These are phyloP conservation scores for Chelonia mydas DNA, from an alignment of 2,797 vertebrate genomes.

Conservation along the genomic window DNA sequence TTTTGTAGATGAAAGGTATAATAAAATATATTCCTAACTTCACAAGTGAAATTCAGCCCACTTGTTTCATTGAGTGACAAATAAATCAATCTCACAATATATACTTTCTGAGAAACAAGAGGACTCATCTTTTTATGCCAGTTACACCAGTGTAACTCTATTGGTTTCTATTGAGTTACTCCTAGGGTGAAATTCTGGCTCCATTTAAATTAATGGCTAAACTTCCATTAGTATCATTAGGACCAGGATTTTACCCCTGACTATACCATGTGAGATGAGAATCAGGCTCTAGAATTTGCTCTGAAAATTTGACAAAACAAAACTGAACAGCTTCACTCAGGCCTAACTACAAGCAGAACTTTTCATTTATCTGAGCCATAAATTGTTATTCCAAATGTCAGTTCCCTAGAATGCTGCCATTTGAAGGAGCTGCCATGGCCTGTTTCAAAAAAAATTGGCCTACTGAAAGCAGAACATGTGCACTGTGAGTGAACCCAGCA, in stretches of 20 bases:
- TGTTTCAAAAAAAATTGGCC: not conserved
- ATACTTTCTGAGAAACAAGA: not conserved
- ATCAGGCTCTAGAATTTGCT: not conserved
- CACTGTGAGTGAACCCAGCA: not conserved
- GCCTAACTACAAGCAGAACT: not conserved
- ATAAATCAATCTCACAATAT: fast-evolving
- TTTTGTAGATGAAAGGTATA: not conserved
- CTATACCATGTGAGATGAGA: not conserved
- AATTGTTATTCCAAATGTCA: conserved; percentile 21
- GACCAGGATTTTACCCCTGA: not conserved
- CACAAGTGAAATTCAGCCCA: not conserved
- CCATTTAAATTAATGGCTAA: not conserved
- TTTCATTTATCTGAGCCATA: conserved; percentile 12
- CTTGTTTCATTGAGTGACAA: not conserved
- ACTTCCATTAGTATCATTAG: not conserved
- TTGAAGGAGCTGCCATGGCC: not conserved
- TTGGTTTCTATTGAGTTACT: not conserved
- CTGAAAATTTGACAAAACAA: conserved; percentile 33
- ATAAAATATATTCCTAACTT: not conserved
- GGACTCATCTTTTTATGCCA: fast-evolving
- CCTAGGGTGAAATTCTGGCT: not conserved
- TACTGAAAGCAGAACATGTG: not conserved
- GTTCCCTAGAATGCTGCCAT: fast-evolving
- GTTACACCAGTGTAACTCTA: not conserved
- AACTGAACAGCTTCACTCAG: not conserved